Conservation (phyloP, 2,113 vertebrate genomes). For the Bambusicola thoracicus region DNA sequence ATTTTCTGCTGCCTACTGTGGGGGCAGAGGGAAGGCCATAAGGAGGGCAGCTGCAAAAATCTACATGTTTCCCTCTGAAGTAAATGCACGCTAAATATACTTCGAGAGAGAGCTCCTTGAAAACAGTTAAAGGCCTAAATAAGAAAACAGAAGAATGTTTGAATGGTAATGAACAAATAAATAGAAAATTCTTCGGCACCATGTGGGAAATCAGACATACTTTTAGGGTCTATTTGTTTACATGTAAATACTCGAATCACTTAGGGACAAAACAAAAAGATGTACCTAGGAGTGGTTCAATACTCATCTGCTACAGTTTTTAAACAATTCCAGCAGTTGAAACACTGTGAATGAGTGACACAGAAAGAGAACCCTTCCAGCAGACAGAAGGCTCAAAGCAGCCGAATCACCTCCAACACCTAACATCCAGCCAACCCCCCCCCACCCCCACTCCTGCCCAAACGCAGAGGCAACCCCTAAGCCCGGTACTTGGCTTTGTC, state of each 20-base stretch:
- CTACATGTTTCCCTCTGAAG: slow-evolving; percentile 64
- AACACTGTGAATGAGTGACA: not conserved
- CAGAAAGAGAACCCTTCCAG: not conserved
- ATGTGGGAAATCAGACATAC: not conserved
- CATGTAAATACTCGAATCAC: not conserved
- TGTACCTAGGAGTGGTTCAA: not conserved
- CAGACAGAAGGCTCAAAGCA: not conserved
- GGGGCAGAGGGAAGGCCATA: slow-evolving; percentile 69
- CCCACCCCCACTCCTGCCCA: not conserved
- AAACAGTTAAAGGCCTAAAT: slow-evolving; percentile 53
- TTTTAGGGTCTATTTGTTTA: not conserved
- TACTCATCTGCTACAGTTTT: not conserved
- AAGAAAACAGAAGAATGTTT: slow-evolving; percentile 50
- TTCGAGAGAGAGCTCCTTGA: slow-evolving; percentile 29
- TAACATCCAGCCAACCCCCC: not conserved
- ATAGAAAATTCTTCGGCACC: not conserved
- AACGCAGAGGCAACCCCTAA: not conserved
- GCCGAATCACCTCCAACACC: not conserved
- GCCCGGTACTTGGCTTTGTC: not conserved
- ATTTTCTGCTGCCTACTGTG: slow-evolving; percentile 59
- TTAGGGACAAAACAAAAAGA: not conserved
- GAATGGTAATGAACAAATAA: not conserved
- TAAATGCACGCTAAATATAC: slow-evolving; percentile 59
- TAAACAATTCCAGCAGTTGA: not conserved
- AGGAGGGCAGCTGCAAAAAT: slow-evolving; percentile 69